Conservation (phyloP, 2,113 vertebrate genomes). For the Entelurus aequoreus region DNA sequence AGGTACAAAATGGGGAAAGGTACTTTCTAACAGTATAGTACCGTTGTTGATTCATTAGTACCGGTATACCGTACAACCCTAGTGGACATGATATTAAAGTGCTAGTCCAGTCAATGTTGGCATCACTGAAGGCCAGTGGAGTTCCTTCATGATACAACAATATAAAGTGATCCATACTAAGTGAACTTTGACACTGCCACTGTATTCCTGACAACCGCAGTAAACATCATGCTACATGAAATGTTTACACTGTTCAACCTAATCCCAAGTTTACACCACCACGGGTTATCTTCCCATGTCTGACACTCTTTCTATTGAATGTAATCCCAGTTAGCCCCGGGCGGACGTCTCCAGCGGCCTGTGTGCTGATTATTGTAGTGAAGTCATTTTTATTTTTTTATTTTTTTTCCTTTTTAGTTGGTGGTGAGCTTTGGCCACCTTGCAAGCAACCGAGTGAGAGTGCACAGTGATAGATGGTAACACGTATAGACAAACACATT, state of each 20-base stretch:
- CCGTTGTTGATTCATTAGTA: too few species aligned
- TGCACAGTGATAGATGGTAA: slow-evolving; percentile 15
- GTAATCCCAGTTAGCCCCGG: slow-evolving; percentile 25
- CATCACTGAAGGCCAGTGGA: too few species aligned
- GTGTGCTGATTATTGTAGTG: slow-evolving; percentile 15
- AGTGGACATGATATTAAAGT: too few species aligned
- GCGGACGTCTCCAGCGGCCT: slow-evolving; percentile 9
- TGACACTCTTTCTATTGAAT: slow-evolving; percentile 18
- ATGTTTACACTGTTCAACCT: slow-evolving; percentile 3
- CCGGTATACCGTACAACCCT: too few species aligned
- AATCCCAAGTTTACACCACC: slow-evolving; percentile 5
- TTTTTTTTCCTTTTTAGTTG: neutral
- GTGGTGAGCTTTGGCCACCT: slow-evolving; percentile 8
- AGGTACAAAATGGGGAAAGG: too few species aligned
- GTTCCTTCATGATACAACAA: too few species aligned
- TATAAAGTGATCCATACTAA: too few species aligned
- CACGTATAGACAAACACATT: slow-evolving; percentile 34
- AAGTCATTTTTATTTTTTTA: neutral
- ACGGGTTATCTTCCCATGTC: slow-evolving; percentile 15
- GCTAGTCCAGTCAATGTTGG: too few species aligned
- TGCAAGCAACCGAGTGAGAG: slow-evolving; percentile 27
- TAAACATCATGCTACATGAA: neutral
- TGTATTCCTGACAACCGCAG: neutral
- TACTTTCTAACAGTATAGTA: too few species aligned
- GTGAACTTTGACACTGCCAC: neutral